Conservation (phyloP, 2,888 invertebrate genomes). For the Thecocarcelia acutangulata region DNA sequence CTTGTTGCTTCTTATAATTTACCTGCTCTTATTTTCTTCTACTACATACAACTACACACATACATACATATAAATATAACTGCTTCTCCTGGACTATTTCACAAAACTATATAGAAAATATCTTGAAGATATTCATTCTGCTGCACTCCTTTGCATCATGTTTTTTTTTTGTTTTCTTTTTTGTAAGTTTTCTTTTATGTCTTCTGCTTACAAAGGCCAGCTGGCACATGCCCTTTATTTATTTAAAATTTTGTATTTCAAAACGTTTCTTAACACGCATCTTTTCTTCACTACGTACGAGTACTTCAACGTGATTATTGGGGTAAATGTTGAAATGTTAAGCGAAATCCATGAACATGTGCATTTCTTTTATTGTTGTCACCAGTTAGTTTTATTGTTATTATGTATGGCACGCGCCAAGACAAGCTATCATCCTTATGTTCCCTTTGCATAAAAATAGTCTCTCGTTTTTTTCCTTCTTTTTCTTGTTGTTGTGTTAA, state of each 20-base stretch:
- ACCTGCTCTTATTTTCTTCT: conserved; percentile 46
- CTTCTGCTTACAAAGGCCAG: conserved; percentile 69
- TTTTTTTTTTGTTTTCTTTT: conserved; percentile 58
- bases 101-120: conserved; percentile 18
- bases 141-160: conserved; percentile 48
- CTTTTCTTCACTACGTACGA: conserved; percentile 21
- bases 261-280: conserved; percentile 37
- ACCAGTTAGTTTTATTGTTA: conserved; percentile 53
- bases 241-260: conserved; percentile 25
- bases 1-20: conserved; percentile 46
- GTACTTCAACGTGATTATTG: conserved; percentile 42
- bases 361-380: conserved; percentile 58
- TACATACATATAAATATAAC: no score
- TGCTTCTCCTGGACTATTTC: no score
- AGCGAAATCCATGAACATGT: conserved; percentile 51
- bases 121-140: conserved; percentile 66
- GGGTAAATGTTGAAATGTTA: conserved; percentile 63
- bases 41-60: no score
- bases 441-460: conserved; percentile 26
- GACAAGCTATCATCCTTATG: conserved; percentile 59
- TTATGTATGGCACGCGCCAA: conserved; percentile 75
- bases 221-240: conserved; percentile 76
- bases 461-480: not conserved
- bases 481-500: not conserved
- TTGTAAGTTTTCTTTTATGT: conserved; percentile 28